phyloP scores from a whole-genome alignment of 1,140 invertebrate species.

The Linepithema humile region DNA sequence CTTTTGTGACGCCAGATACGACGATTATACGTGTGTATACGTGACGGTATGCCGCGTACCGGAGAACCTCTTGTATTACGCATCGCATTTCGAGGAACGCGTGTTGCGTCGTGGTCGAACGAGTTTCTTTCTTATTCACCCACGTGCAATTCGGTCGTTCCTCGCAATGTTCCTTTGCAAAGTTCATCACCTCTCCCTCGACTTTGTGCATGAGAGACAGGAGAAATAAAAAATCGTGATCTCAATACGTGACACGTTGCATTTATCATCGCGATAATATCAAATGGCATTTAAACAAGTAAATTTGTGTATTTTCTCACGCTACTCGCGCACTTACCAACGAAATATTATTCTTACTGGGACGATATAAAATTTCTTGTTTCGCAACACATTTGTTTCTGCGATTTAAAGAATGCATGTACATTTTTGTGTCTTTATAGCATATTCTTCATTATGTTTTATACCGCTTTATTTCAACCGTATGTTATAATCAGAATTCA shows the following conservation, averaged over 20 bases:
- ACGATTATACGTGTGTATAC: neutral
- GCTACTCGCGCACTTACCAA: neutral
- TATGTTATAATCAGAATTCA: neutral
- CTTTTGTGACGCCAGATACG: neutral
- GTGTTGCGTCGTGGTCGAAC: neutral
- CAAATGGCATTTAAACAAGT: neutral
- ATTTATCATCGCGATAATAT: neutral
- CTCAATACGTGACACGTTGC: neutral
- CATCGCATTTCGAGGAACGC: neutral
- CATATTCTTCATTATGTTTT: neutral
- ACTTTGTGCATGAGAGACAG: neutral
- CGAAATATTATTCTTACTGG: neutral
- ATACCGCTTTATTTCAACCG: neutral
- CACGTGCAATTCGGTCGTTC: neutral
- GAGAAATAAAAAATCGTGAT: neutral
- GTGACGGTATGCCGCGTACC: neutral
- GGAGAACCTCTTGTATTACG: neutral
- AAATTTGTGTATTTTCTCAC: neutral
- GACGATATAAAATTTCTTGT: neutral
- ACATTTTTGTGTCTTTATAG: slow-evolving; percentile 1
- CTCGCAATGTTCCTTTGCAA: neutral
- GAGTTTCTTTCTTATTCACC: neutral
- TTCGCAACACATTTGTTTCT: neutral
- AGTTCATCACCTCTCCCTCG: neutral
- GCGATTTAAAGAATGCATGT: neutral